Conservation (phyloP, 1,140 invertebrate species). For the Drosophila ficusphila region DNA sequence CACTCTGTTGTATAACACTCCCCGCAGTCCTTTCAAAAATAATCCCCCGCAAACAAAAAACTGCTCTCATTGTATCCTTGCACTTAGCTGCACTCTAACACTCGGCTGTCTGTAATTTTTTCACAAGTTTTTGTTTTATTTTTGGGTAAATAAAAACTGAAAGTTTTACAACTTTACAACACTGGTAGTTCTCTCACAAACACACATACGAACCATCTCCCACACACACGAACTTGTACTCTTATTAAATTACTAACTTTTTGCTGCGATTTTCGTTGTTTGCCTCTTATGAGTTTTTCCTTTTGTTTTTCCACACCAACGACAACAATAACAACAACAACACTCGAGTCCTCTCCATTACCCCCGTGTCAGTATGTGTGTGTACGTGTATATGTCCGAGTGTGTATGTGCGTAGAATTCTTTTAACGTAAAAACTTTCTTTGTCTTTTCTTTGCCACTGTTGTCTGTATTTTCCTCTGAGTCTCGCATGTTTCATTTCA, state of each 20-base stretch:
- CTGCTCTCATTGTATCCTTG: conserved; percentile 29
- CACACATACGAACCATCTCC: conserved; percentile 18
- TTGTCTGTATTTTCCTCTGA: conserved; percentile 10
- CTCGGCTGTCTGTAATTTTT: conserved; percentile 30
- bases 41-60: conserved; percentile 26
- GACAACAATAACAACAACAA: conserved; percentile 2
- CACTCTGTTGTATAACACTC: conserved; percentile 36
- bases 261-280: conserved; percentile 48
- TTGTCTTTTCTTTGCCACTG: conserved; percentile 26
- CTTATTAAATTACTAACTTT: conserved; percentile 76
- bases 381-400: conserved; percentile 12
- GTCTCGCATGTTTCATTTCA: conserved; percentile 64
- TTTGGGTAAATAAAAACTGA: conserved; percentile 36
- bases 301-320: conserved; percentile 3
- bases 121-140: conserved; percentile 41
- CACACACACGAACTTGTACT: conserved; percentile 25
- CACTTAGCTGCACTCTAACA: conserved; percentile 47
- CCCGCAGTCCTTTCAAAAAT: conserved; percentile 7
- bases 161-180: conserved; percentile 59
- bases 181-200: conserved; percentile 33
- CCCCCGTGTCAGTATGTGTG: conserved; percentile 1
- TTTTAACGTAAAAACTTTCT: conserved; percentile 60
- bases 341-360: conserved; percentile 20
- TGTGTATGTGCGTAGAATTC: conserved; percentile 24
- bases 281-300: conserved; percentile 51